Evolutionary conservation across 2,888 invertebrate species (phyloP).

Genomic region (Tryphoninae sp.): DNA sequence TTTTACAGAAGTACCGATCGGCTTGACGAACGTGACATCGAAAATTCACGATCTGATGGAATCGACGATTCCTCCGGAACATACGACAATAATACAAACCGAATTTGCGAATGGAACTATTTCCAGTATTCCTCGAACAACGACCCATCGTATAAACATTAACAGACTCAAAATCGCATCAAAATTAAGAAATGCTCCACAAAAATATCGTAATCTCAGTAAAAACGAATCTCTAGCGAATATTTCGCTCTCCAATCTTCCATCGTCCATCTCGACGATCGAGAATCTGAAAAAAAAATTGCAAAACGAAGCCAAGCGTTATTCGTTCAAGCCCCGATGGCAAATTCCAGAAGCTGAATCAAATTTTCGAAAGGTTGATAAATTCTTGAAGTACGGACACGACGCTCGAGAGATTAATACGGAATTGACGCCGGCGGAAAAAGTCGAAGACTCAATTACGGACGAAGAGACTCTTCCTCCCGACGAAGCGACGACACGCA

Average conservation of each 20-base stretch:
- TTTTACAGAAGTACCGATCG: slow-evolving; percentile 11
- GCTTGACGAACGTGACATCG: not conserved
- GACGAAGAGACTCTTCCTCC: slow-evolving; percentile 54
- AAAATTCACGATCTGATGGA: slow-evolving; percentile 12
- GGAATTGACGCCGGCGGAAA: slow-evolving; percentile 54
- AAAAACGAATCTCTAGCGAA: not conserved
- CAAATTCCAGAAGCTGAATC: not conserved
- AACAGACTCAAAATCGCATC: not conserved
- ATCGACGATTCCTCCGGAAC: not conserved
- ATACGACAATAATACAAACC: not conserved
- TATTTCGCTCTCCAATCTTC: not conserved
- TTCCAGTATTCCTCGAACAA: slow-evolving; percentile 10
- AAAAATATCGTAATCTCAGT: not conserved
- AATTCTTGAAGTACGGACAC: slow-evolving; percentile 7
- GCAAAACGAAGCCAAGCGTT: slow-evolving; percentile 31
- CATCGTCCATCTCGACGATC: slow-evolving; percentile 28
- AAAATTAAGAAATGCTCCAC: not conserved
- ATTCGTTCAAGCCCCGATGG: slow-evolving; percentile 15
- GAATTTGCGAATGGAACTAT: not conserved
- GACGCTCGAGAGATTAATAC: slow-evolving; percentile 45
- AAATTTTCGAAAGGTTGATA: not conserved
- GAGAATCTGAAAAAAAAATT: slow-evolving; percentile 54
- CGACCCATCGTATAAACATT: not conserved
- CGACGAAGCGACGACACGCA: slow-evolving; percentile 49
- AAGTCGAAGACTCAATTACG: slow-evolving; percentile 46